Percentiles rank a stretch among this genome's conserved stretches.
These are phyloP conservation scores for Dendrocopos noguchii DNA, from an alignment of 2,113 vertebrate species.

Conservation along the genomic window DNA sequence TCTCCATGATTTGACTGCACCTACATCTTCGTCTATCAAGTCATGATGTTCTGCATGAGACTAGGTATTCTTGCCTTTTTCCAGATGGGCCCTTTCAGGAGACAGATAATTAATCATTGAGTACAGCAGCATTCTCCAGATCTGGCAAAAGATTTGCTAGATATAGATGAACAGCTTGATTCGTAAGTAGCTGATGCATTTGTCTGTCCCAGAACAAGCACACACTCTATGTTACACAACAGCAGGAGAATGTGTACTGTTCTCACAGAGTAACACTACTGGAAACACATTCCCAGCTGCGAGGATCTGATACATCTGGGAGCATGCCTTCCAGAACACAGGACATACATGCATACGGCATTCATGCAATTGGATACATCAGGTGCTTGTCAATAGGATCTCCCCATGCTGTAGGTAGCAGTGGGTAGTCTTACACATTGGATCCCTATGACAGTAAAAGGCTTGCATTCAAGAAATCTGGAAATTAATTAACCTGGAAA, in stretches of 20 bases:
- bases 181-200: rapidly evolving
- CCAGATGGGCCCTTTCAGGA: background rate
- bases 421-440: background rate
- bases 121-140: background rate
- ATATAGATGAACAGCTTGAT: background rate
- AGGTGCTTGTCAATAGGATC: background rate
- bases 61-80: background rate
- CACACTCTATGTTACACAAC: background rate
- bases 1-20: background rate
- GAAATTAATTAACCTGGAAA: background rate
- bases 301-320: background rate
- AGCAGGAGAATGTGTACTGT: rapidly evolving
- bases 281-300: background rate
- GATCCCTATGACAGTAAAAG: background rate
- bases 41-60: background rate
- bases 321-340: background rate
- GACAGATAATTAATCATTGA: background rate
- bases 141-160: background rate
- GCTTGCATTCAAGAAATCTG: background rate
- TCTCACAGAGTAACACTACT: background rate
- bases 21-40: background rate
- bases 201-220: background rate
- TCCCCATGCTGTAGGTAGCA: no score
- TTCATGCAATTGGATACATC: background rate
- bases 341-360: background rate